Evolutionary conservation across 2,888 invertebrate species (phyloP).

Genomic region (Linyphia triangularis): DNA sequence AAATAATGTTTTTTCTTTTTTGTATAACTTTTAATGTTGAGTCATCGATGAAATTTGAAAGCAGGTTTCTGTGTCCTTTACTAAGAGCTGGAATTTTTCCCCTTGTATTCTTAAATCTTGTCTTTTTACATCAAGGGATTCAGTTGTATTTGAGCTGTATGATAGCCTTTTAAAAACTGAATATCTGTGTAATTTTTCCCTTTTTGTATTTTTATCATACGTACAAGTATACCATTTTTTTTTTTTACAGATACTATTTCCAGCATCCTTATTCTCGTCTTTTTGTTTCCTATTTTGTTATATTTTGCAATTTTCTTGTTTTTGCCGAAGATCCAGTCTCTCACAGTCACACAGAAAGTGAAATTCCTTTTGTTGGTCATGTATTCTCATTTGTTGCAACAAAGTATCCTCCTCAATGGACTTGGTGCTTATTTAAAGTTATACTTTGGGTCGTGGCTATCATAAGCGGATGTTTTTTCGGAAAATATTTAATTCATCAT

Average conservation of each 20-base stretch:
- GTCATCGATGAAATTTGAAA: no score
- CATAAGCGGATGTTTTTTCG: slow-evolving; percentile 80
- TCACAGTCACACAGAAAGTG: slow-evolving; percentile 81
- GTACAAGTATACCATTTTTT: not conserved
- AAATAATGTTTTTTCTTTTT: no score
- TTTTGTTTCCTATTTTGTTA: slow-evolving; percentile 81
- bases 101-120: no score
- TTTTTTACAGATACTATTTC: slow-evolving; percentile 80
- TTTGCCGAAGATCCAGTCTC: slow-evolving; percentile 82
- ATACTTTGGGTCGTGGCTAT: slow-evolving; percentile 81
- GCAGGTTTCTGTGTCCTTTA: no score
- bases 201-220: not conserved
- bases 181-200: not conserved
- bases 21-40: no score
- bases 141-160: no score
- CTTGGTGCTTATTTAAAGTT: slow-evolving; percentile 80
- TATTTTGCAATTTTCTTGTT: slow-evolving; percentile 82
- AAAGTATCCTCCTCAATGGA: slow-evolving; percentile 81
- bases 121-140: no score
- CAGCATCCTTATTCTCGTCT: slow-evolving; percentile 82
- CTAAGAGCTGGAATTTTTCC: no score
- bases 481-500: slow-evolving; percentile 81
- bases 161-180: not conserved
- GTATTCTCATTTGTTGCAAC: slow-evolving; percentile 82
- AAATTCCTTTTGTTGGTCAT: slow-evolving; percentile 82